Evolutionary conservation across 2,888 invertebrate species (phyloP).

Genomic region (Asteroscopus sphinx): DNA sequence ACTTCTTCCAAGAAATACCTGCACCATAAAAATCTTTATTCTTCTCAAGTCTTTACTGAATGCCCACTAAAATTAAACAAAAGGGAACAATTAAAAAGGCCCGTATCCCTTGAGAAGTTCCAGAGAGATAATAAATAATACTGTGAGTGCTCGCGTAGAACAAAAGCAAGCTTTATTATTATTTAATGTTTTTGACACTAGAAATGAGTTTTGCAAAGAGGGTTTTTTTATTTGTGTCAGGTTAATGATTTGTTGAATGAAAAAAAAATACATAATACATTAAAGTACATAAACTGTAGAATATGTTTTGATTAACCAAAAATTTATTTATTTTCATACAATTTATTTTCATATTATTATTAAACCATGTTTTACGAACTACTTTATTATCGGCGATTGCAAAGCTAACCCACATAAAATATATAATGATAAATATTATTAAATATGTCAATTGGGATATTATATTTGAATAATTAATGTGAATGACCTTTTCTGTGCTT

Average conservation of each 20-base stretch:
- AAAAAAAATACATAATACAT: no score
- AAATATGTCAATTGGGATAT: neutral
- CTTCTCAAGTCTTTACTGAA: constrained; percentile 19
- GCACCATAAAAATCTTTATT: constrained; percentile 29
- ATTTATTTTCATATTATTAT: no score
- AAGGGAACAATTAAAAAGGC: constrained; percentile 23
- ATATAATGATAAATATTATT: no score
- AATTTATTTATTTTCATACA: no score
- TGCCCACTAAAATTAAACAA: constrained; percentile 34
- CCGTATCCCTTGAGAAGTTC: constrained; percentile 4
- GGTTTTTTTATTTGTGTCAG: no score
- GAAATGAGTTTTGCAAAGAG: neutral
- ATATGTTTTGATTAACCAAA: no score
- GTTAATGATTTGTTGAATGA: no score
- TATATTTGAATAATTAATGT: neutral
- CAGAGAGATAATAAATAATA: constrained; percentile 9
- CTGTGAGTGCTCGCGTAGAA: constrained; percentile 7
- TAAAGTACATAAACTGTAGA: no score
- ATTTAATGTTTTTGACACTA: neutral
- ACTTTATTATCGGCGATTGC: no score
- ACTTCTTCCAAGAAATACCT: constrained; percentile 32
- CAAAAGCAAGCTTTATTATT: constrained; percentile 16
- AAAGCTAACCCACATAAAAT: no score
- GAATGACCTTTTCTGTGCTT: neutral
- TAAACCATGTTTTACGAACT: no score